Evolutionary conservation across 2,888 invertebrate genomes (phyloP), one percentile per base, ranked within the genome.

Genomic region (Ctena decussata): DNA sequence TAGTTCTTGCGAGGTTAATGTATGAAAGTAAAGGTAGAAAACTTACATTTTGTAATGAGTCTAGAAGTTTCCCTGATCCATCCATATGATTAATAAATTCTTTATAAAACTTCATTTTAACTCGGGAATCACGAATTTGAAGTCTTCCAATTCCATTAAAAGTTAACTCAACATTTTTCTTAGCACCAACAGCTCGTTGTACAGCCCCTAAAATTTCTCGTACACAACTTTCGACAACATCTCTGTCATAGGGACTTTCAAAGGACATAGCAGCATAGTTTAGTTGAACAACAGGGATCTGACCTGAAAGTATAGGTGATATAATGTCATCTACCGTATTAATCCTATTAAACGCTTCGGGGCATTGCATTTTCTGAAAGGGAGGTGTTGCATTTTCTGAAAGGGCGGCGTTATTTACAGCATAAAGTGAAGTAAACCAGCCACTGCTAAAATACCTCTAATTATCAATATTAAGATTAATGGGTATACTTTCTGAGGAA

Each of bases 101-200:
- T 86, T 96, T 96, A 87, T 93, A 96, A 87, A 96, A 96, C 89
- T 94, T 95, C 95, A 96, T 96, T 90, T 96, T 96, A 5, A 95
- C 95, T 81, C 91, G 92, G 49, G 91, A 89, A 77, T 95, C 94
- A 72, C 95, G 89, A 37, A 96, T 94, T 32, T 93, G 92, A 37
- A 96, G 92, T 44, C 95, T 93, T 35, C 96, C 96, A 82, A 96
- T 93, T 21, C 95, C 95, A 75, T 80, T 85, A 85, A 96, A 96
- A 32, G 92, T 90, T 37, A 96, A 93, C 87, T 96, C 96, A 37
- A 95, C 94, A 92, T 95, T 95, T 82, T 90, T 90, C 77, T 90
- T 93, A 24, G 92, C 85, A 41, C 93, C 94, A 5, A 96, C 89
- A 30, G 95, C 94, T 8, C 94, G 79, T 18, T 93, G 92, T 21